Evolutionary conservation across 2,797 vertebrate species (phyloP), one percentile per base, ranked within the genome.

Genomic region (Gila robusta): DNA sequence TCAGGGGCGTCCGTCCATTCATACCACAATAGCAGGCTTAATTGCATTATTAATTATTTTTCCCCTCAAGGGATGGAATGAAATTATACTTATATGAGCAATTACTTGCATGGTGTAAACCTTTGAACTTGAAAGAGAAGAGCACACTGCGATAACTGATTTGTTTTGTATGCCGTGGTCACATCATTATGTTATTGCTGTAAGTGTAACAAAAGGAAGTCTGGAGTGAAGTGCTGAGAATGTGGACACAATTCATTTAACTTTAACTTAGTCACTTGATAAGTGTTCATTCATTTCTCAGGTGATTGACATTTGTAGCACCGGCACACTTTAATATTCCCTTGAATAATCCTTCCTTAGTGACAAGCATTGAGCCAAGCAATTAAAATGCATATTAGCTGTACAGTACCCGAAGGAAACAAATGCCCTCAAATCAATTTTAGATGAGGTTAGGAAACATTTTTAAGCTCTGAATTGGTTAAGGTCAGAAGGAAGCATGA

Each of bases 21-120:
- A 84, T 64, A 82, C 66, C 64, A 89, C 74, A 78, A 86, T 86
- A 47, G 66, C 41, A 86, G 84, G 74, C 86, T 88, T 90, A 91
- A 90, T 89, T 88, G 86, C 79, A 78, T 89, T 88, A 89, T 89
- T 88, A 89, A 90, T 90, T 80, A 88, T 78, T 91, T 89, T 78
- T 56, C 32, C 59, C 83, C 86, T 77, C 85, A 69, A 56, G 88
- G 82, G 88, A 82, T 4, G 17, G 76, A 70, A 9, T n/a, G 21
- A 59, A 47, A 86, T 79, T 86, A 70, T 79, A 56, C 79, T 47
- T 87, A 69, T 56, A 87, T 81, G 78, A 87, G 79, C 66, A 78
- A 78, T 73, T 79, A 81, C 69, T 66, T 69, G 5, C 64, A 84
- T 49, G 32, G 41, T 84, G 81, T 37, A n/a, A 56, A 87, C 82